Conservation (phyloP, 2,888 invertebrate species). For the Tetanocera ferruginea region DNA sequence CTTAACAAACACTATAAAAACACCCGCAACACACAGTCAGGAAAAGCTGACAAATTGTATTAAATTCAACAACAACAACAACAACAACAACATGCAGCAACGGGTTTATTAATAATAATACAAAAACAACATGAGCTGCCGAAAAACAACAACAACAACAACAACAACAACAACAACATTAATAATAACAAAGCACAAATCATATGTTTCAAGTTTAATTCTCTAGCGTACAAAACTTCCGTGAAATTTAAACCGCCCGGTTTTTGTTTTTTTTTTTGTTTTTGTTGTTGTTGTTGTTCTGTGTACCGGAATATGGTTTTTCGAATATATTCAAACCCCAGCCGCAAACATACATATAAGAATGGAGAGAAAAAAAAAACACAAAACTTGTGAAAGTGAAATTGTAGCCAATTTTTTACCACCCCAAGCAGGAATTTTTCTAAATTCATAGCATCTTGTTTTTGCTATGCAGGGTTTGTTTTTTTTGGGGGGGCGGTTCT, state of each 20-base stretch:
- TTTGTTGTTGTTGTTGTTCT: not conserved
- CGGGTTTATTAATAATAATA: not conserved
- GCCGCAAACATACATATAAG: not conserved
- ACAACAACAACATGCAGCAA: not conserved
- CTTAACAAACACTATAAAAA: not conserved
- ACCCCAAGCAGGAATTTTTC: not conserved
- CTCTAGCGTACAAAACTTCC: constrained; percentile 23
- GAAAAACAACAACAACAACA: not conserved
- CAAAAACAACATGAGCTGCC: not conserved
- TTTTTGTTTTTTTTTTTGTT: not conserved
- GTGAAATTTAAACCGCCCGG: constrained; percentile 29
- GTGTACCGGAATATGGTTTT: not conserved
- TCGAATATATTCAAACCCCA: not conserved
- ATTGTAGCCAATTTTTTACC: constrained; percentile 24
- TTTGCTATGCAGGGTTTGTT: not conserved
- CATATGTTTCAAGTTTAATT: constrained; percentile 37
- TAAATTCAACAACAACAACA: not conserved
- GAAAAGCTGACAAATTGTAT: not conserved
- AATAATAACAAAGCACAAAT: constrained; percentile 34
- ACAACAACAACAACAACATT: constrained; percentile 7
- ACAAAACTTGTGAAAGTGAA: constrained; percentile 27
- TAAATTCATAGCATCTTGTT: not conserved
- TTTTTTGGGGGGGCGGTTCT: not conserved
- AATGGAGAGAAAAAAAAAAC: not conserved
- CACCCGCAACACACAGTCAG: not conserved